Evolutionary conservation across 2,888 invertebrate species (phyloP), one percentile per base, ranked within the genome.

Genomic region (Phragmatobia fuliginosa): DNA sequence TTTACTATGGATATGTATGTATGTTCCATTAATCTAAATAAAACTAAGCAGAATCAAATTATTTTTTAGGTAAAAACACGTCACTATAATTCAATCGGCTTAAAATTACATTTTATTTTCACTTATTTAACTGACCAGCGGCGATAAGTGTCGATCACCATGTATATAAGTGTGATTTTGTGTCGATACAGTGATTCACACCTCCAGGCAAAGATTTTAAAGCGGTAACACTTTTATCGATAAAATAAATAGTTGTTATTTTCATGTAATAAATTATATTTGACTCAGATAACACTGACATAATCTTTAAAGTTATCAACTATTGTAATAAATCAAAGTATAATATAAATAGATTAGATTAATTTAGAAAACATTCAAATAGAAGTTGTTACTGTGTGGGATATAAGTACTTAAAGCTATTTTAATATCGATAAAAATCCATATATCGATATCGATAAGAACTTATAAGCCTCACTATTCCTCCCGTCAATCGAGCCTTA

Each of bases 71-170:
- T 6, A 66, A n/a, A 52, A 31, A 21, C 25, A 11, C 16, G 16
- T 33, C 1, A 5, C 25, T 4, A 8, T 28, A 31, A 62, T 60
- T 58, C 62, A 61, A 62, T 62, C 33, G 32, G n/a, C 6, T 59
- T 56, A 32, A 45, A 61, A 49, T 62, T 66, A 52, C 28, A 33
- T 66, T 58, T 87, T 84, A 82, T 89, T 80, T 89, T 91, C 88
- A 90, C 87, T 90, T 90, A 89, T 90, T 90, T 85, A 74, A 75
- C 52, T 74, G 73, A 76, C 81, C 76, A 71, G 77, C 72, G 73
- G 77, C 74, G 68, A 69, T 77, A 74, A 79, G 66, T 52, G 62
- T 52, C 70, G 49, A 75, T 71, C 62, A 64, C 28, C 70, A 77
- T 79, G 78, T 81, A 75, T 72, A 83, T 80, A 82, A 78, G 76